Evolutionary conservation across 2,888 invertebrate genomes (phyloP), one percentile per base, ranked within the genome.

Genomic region (Caenorhabditis zanzibari): DNA sequence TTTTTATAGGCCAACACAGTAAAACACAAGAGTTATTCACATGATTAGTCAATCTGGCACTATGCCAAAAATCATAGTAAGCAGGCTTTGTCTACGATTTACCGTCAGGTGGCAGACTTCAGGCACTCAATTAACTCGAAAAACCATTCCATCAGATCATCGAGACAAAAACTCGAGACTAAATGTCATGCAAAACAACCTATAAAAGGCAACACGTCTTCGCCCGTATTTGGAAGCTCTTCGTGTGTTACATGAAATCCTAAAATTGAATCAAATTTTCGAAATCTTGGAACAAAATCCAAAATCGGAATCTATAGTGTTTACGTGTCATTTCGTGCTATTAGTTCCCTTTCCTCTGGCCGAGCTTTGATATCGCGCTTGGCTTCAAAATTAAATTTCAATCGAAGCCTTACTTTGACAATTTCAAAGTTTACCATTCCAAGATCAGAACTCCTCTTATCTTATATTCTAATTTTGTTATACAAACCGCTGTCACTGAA

Each of bases 301-400:
- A n/a, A 47, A 7, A n/a, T 19, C 47, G 19, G 47, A 47, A 47
- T 19, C 47, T 47, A n/a, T n/a, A 47, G 72, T 44, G 59, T 47
- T 32, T 59, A 56, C 72, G 72, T 59, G 59, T 38, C 58, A 71
- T 71, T 71, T 71, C 28, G 14, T 63, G 28, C 22, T 19, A 24
- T 32, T 64, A 47, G 44, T 41, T 41, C 24, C 24, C n/a, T 32
- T 7, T 19, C 12, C 19, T 32, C 52, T 3, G n/a, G n/a, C 14
- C 28, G 75, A 75, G 74, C 64, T 75, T 58, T 75, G 66, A 59
- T 75, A 66, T 66, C 56, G 28, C 28, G 12, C n/a, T 26, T 35
- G 75, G 75, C 66, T 66, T 66, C 75, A 49, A 68, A 47, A 68
- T 59, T 58, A 59, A 76, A 68, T 68, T 76, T 58, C 68, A 75